Evolutionary conservation across 2,113 vertebrate genomes (phyloP).

Genomic region (Oreochromis aureus): DNA sequence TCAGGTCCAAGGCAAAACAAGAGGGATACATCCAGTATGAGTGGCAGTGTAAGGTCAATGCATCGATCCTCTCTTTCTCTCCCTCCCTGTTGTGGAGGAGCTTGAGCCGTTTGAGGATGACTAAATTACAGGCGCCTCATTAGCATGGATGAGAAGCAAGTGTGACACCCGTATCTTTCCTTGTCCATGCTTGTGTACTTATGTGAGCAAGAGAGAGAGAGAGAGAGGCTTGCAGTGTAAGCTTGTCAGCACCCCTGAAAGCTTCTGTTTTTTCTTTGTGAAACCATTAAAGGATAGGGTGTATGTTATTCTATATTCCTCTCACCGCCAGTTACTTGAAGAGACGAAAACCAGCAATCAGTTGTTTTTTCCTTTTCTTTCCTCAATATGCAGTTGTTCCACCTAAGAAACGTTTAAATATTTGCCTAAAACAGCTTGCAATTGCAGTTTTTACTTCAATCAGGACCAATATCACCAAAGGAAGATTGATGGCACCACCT

Average conservation of each 20-base stretch:
- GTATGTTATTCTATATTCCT: background rate
- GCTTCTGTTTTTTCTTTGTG: background rate
- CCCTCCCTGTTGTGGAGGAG: background rate
- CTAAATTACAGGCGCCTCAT: slow-evolving; percentile 38
- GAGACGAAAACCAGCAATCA: background rate
- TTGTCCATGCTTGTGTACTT: background rate
- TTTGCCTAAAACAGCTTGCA: background rate
- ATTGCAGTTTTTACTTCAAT: background rate
- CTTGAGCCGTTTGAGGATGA: slow-evolving; percentile 9
- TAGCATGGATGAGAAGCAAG: slow-evolving; percentile 40
- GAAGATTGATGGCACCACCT: background rate
- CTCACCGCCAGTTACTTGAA: background rate
- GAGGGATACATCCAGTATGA: slow-evolving; percentile 16
- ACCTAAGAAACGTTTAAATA: background rate
- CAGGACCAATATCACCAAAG: background rate
- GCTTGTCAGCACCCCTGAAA: background rate
- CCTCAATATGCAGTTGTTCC: background rate
- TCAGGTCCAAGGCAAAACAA: slow-evolving; percentile 14
- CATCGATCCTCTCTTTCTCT: background rate
- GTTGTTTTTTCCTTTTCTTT: background rate
- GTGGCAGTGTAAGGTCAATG: slow-evolving; percentile 2
- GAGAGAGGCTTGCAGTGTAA: background rate
- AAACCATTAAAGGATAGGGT: background rate
- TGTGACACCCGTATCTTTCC: slow-evolving; percentile 7
- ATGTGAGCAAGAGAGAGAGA: background rate